Evolutionary conservation across 1,140 invertebrate species (phyloP).

Genomic region (Augochlora pura): DNA sequence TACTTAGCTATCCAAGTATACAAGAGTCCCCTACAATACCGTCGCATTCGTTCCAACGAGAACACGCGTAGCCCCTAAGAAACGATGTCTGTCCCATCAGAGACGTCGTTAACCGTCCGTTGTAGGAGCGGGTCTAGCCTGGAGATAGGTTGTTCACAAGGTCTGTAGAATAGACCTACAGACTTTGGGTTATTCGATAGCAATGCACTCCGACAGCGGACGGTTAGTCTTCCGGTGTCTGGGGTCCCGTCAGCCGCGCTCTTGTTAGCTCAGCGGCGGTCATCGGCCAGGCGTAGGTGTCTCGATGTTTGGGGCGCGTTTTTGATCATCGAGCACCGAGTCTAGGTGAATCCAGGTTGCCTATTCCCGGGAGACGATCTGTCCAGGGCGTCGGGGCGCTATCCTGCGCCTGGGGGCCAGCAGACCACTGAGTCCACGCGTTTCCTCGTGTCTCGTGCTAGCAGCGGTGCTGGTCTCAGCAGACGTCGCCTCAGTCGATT

Average conservation of each 20-base stretch:
- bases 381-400: slow-evolving; percentile 81
- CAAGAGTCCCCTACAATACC: neutral
- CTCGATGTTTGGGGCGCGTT: slow-evolving; percentile 1
- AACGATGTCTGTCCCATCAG: too few relatives aligned
- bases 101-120: too few relatives aligned
- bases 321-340: slow-evolving; percentile 1
- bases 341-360: neutral
- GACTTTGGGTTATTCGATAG: too few relatives aligned
- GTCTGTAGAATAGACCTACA: too few relatives aligned
- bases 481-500: slow-evolving; percentile 79
- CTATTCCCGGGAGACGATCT: slow-evolving; percentile 60
- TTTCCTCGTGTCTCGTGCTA: slow-evolving; percentile 79
- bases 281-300: neutral
- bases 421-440: slow-evolving; percentile 81
- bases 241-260: too few relatives aligned
- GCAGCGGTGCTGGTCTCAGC: slow-evolving; percentile 76
- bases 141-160: too few relatives aligned
- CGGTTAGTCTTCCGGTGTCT: too few relatives aligned
- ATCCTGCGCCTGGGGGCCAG: slow-evolving; percentile 83
- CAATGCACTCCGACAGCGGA: too few relatives aligned
- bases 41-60: neutral
- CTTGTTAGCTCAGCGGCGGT: neutral
- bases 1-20: too few relatives aligned
- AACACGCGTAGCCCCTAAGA: neutral
- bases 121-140: too few relatives aligned